These are phyloP conservation scores for Acanthococcus lagerstroemiae DNA, from an alignment of 2,888 invertebrate species.

Conservation along the genomic window DNA sequence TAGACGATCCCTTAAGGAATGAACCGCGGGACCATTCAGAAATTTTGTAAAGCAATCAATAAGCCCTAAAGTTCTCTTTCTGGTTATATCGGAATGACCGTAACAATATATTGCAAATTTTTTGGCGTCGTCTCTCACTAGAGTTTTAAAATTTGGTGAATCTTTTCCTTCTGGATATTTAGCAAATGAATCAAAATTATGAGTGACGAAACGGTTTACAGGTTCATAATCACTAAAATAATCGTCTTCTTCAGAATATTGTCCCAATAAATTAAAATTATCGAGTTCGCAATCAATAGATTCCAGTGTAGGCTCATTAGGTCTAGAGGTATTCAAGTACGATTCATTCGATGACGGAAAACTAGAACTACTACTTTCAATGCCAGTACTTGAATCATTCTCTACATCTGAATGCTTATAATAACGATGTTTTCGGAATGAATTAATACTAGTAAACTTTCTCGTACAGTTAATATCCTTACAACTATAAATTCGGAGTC, in stretches of 20 bases:
- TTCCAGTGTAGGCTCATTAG: rapidly evolving
- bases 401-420: background rate
- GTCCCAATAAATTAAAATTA: background rate
- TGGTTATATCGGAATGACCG: background rate
- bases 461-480: background rate
- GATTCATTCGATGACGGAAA: rapidly evolving
- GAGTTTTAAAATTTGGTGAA: background rate
- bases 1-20: background rate
- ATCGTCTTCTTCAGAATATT: background rate
- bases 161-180: too few species aligned
- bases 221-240: background rate
- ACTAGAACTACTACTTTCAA: background rate
- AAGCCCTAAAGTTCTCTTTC: background rate
- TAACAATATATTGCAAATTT: background rate
- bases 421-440: background rate
- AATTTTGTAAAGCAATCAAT: background rate
- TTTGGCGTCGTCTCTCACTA: background rate
- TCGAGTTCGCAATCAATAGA: background rate
- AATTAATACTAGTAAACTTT: background rate
- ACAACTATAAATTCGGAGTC: background rate
- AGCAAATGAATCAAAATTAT: too few species aligned
- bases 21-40: background rate
- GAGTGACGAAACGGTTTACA: background rate
- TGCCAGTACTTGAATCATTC: background rate
- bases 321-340: background rate